Percentiles rank a stretch among this genome's conserved stretches.
Conservation (phyloP, 1,140 invertebrate species). For the Drosophila ironensis region DNA sequence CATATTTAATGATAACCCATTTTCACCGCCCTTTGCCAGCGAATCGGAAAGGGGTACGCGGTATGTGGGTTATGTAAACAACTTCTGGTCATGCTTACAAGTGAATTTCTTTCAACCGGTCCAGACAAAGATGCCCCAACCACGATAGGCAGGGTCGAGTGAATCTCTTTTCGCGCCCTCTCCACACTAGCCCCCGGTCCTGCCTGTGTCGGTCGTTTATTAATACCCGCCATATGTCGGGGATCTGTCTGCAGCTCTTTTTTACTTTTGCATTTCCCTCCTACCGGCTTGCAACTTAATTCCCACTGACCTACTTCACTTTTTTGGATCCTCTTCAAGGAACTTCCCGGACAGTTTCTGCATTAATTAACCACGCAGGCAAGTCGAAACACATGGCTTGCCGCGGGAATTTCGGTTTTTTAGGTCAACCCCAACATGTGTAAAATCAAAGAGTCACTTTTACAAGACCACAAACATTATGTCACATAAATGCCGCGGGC, state of each 20-base stretch:
- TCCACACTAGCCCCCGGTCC: constrained; percentile 1
- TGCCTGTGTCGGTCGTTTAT: constrained; percentile 4
- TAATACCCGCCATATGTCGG: constrained; percentile 42
- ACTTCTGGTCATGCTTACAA: constrained; percentile 56
- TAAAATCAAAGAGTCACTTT: constrained; percentile 14
- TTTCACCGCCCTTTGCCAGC: constrained; percentile 15
- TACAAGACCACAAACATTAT: constrained; percentile 3
- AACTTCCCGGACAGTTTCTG: constrained; percentile 11
- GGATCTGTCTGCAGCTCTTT: constrained; percentile 46
- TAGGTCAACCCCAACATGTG: constrained; percentile 18
- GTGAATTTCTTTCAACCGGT: constrained; percentile 47
- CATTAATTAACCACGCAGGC: constrained; percentile 26
- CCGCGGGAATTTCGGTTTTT: not conserved
- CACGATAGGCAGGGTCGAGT: constrained; percentile 31
- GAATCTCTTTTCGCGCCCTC: constrained; percentile 11
- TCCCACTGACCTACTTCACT: constrained; percentile 50
- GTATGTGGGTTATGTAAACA: constrained; percentile 65
- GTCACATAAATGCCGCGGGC: constrained; percentile 5
- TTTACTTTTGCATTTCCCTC: constrained; percentile 16
- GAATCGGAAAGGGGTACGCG: constrained; percentile 24
- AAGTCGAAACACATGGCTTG: constrained; percentile 10
- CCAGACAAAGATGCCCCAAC: constrained; percentile 36
- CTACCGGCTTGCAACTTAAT: constrained; percentile 25
- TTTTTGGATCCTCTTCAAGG: not conserved
- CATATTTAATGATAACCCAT: constrained; percentile 67